These are phyloP conservation scores for Phyllostomus discolor DNA, from an alignment of 2,113 vertebrate genomes.

Conservation along the genomic window DNA sequence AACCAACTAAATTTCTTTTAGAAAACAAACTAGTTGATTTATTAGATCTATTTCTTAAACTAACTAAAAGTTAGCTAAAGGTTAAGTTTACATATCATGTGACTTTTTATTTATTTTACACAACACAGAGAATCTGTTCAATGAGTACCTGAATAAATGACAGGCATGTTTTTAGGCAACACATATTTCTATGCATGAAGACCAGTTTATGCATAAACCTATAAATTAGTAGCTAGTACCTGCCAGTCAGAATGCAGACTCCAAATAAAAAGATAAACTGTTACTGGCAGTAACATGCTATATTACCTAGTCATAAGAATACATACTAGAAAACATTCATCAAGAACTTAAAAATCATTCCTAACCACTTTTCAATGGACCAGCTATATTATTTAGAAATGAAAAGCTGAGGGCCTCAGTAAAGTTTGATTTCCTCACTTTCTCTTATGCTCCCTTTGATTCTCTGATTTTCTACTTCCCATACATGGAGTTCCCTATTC, in stretches of 20 bases:
- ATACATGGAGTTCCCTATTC: neutral
- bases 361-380: neutral
- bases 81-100: neutral
- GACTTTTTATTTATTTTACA: neutral
- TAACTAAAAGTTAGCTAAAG: neutral
- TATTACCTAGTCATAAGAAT: neutral
- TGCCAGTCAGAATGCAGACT: neutral
- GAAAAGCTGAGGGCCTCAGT: neutral
- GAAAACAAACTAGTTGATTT: neutral
- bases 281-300: constrained; percentile 1
- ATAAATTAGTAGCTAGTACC: neutral
- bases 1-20: neutral
- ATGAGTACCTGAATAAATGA: neutral
- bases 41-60: constrained; percentile 11
- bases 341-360: constrained; percentile 19
- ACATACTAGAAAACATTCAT: neutral
- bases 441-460: neutral
- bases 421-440: neutral
- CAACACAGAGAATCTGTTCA: neutral
- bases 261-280: constrained; percentile 27
- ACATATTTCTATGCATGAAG: neutral
- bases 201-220: neutral
- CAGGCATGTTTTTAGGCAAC: constrained; percentile 15
- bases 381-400: neutral
- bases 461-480: neutral